Percentiles rank a stretch among this genome's conserved stretches.
phyloP scores from a whole-genome alignment of 2,888 invertebrate species.

The Macrosiphum euphorbiae region DNA sequence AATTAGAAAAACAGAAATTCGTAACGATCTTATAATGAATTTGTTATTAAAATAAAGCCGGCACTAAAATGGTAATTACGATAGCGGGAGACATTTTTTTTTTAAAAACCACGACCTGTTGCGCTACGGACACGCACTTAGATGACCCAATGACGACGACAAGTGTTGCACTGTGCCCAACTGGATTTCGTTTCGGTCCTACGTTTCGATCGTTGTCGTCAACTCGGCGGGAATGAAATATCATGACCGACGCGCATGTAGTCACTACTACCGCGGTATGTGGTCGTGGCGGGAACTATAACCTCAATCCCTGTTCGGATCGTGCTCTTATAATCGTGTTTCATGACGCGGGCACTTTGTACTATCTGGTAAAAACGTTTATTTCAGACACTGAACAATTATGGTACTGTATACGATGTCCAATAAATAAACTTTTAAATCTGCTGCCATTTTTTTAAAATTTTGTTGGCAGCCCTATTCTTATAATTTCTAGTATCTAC shows the following conservation, averaged over 20 bases:
- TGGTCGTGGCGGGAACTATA: neutral
- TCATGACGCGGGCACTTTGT: no score
- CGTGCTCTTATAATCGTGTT: no score
- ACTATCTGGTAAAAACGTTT: no score
- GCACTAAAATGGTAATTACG: slow-evolving; percentile 66
- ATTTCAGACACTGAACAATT: no score
- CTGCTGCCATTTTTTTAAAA: no score
- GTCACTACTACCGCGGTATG: slow-evolving; percentile 26
- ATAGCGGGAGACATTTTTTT: slow-evolving; percentile 67
- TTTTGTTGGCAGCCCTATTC: no score
- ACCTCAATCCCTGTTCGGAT: slow-evolving; percentile 4
- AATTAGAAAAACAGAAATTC: neutral
- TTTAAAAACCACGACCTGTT: slow-evolving; percentile 69
- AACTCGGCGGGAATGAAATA: neutral
- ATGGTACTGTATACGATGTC: no score
- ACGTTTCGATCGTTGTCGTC: slow-evolving; percentile 27
- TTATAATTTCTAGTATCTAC: no score
- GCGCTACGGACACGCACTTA: slow-evolving; percentile 20
- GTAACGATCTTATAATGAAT: neutral
- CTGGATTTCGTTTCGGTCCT: slow-evolving; percentile 9
- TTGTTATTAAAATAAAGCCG: slow-evolving; percentile 35
- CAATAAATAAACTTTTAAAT: no score
- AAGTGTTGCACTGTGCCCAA: slow-evolving; percentile 46
- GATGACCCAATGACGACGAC: slow-evolving; percentile 44
- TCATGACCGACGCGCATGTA: slow-evolving; percentile 38